Conservation (phyloP, 2,113 vertebrate genomes). For the Pleuronectes platessa region DNA sequence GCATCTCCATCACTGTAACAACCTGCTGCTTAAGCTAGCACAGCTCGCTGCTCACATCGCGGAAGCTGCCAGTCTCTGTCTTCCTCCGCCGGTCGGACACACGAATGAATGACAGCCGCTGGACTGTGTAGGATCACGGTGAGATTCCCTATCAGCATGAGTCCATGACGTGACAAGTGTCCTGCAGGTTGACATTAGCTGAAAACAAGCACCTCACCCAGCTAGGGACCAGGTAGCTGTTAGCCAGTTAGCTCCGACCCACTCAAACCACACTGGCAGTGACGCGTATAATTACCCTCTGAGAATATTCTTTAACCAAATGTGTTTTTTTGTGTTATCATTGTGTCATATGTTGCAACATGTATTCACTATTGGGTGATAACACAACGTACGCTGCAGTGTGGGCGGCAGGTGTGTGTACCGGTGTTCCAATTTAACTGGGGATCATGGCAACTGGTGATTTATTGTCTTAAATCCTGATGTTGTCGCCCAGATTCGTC, state of each 20-base stretch:
- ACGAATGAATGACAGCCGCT: conserved; percentile 57
- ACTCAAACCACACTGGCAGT: background rate
- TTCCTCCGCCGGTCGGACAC: background rate
- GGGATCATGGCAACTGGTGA: too few species aligned
- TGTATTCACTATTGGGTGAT: too few species aligned
- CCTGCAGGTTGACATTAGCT: background rate
- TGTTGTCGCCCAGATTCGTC: too few species aligned
- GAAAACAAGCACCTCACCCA: conserved; percentile 3
- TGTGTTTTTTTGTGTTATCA: background rate
- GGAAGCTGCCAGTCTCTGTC: conserved; percentile 47
- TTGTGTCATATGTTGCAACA: background rate
- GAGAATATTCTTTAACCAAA: background rate
- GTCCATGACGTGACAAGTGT: background rate
- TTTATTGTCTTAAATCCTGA: too few species aligned
- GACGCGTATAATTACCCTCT: background rate
- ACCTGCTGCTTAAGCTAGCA: conserved; percentile 51
- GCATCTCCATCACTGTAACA: conserved; percentile 46
- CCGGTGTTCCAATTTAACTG: too few species aligned
- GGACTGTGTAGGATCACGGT: conserved; percentile 48
- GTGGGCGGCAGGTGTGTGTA: background rate
- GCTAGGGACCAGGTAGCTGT: conserved; percentile 4
- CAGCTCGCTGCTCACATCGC: conserved; percentile 21
- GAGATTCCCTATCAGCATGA: conserved; percentile 11
- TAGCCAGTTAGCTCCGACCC: conserved; percentile 13
- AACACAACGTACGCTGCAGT: background rate